Evolutionary conservation across 2,113 vertebrate species (phyloP).

Genomic region (Clinocottus analis): DNA sequence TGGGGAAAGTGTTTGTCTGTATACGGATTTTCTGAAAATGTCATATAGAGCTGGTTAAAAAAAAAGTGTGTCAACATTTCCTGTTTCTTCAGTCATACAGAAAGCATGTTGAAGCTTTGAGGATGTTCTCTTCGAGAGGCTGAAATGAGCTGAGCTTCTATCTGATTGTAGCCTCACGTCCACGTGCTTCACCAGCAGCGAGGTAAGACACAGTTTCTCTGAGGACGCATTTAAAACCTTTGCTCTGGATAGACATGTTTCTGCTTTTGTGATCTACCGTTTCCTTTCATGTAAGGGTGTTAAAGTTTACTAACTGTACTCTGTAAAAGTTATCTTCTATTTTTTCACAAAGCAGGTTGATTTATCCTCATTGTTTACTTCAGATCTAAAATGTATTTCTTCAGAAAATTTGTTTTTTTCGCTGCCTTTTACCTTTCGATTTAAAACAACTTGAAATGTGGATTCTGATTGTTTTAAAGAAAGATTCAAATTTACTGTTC

Average conservation of each 20-base stretch:
- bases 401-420: not conserved
- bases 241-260: not conserved
- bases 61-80: constrained; percentile 48
- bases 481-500: not conserved
- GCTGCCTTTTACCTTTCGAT: not conserved
- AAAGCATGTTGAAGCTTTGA: constrained; percentile 2
- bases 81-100: constrained; percentile 47
- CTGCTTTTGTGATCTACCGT: not conserved
- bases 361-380: not conserved
- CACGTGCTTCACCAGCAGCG: constrained; percentile 8
- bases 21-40: constrained; percentile 6
- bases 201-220: constrained; percentile 51
- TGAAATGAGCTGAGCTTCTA: constrained; percentile 51
- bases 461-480: not conserved
- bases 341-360: not conserved
- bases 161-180: not conserved
- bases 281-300: not conserved
- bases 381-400: not conserved
- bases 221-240: not conserved
- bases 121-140: constrained; percentile 5
- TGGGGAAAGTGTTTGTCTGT: constrained; percentile 16
- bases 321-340: not conserved
- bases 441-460: not conserved
- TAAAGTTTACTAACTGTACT: not conserved
- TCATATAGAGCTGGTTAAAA: not conserved